Evolutionary conservation across 2,888 invertebrate genomes (phyloP), one percentile per base, ranked within the genome.

Genomic region (Polydrusus cervinus): DNA sequence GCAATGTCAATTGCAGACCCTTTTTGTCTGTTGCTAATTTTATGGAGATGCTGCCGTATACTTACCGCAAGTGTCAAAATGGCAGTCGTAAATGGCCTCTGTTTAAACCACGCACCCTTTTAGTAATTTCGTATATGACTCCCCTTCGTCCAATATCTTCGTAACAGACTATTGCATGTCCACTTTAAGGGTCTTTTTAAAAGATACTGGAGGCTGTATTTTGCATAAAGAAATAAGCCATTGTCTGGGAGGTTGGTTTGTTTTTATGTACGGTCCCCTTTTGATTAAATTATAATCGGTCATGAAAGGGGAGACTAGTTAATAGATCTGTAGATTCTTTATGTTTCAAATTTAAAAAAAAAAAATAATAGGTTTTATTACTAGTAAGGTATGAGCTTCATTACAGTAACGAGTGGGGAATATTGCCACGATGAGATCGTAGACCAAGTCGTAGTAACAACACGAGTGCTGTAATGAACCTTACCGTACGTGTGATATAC

Each of bases 1-100:
- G 18, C 69, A 64, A 76, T 66, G 76, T 60, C 76, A 76, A 73
- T 67, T 45, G 57, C 70, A 65, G 79, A 79, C 81, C 81, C 81
- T 85, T 84, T 83, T 83, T 84, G 84, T 84, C 83, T 83, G 84
- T 83, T 83, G 83, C 84, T 85, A 84, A 85, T 85, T 85, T 85
- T 84, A 85, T 85, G 84, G 82, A 84, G 85, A 85, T 84, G 81
- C 81, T 80, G 83, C 81, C 82, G 84, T 85, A 83, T 82, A 85
- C 81, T 84, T 83, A 83, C 84, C 85, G 83, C 85, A 84, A 86
- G 84, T 84, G 85, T 84, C 84, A 81, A 83, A 83, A 84, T 81
- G 82, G 38, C 57, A 60, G 57, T 60, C 57, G 18, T 60, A 60
- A 60, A 82, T 83, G 80, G 80, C 80, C 83, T 82, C 30, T 65